Evolutionary conservation across 2,113 vertebrate species (phyloP), one percentile per base, ranked within the genome.

Genomic region (Synodontis membranacea): DNA sequence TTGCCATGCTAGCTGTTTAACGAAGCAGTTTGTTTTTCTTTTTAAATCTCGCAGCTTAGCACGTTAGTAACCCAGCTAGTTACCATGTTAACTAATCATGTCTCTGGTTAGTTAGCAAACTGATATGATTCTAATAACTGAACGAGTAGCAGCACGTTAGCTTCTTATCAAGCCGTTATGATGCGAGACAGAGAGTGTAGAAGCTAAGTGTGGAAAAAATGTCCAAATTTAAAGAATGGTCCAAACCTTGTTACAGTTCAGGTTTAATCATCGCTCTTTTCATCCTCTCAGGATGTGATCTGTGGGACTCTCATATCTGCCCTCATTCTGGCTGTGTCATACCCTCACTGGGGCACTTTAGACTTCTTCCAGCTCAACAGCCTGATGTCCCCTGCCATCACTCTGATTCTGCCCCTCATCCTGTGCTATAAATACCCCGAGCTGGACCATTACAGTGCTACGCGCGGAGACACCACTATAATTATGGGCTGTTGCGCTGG

Each of bases 381-480:
- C 88, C 91, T 91, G 0, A 68, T 96, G 82, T 96, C 96, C 54
- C 98, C 97, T 0, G 21, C 95, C 8, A 84, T 96, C 12, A 94
- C 91, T 6, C 21, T 97, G 8, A 82, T 86, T 0, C 90, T 97
- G 80, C 95, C 95, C 0, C 95, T 97, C 64, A 25, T 97, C 84
- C 90, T 99, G 74, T 96, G 96, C 84, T 97, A 97, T 92, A 96
- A 94, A 1, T 99, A 99, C 92, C 98, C 98, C 0, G 93, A 93
- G 87, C 91, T 97, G 83, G 96, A 97, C 86, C 95, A 94, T 60
- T 98, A 98, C 93, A 98, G 94, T 94, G 96, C 97, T 3, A 98
- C 97, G 1, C 90, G 98, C 58, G 98, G 94, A 0, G 98, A 99
- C 90, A 99, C 98, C 46, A 97, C 96, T 46, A 98, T 95, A 28